Conservation (phyloP, 2,888 invertebrate species). For the Cephus spinipes region DNA sequence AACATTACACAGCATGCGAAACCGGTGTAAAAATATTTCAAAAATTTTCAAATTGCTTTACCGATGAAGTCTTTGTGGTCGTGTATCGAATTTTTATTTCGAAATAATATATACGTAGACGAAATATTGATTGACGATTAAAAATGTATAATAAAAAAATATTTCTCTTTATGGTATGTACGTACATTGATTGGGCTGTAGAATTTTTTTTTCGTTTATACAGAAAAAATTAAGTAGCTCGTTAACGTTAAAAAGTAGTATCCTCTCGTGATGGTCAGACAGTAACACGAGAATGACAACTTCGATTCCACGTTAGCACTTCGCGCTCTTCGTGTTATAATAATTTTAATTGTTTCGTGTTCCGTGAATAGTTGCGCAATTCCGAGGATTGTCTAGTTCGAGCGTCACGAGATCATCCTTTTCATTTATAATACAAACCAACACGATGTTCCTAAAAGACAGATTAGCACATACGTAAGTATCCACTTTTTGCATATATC, state of each 20-base stretch:
- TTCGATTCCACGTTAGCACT: conserved; percentile 9
- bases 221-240: background rate
- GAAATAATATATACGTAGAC: too few relatives aligned
- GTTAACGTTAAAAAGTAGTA: background rate
- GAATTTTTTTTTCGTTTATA: too few relatives aligned
- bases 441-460: too few relatives aligned
- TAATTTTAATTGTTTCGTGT: conserved; percentile 25
- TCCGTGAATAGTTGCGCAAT: conserved; percentile 17
- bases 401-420: background rate
- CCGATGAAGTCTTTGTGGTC: too few relatives aligned
- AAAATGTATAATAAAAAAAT: background rate
- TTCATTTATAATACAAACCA: background rate
- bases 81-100: too few relatives aligned
- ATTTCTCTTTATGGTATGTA: too few relatives aligned
- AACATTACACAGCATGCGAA: too few relatives aligned
- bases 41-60: too few relatives aligned
- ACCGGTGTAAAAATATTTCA: too few relatives aligned
- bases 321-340: conserved; percentile 15
- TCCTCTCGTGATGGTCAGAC: background rate
- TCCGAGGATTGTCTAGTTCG: background rate
- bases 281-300: background rate
- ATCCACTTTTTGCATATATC: background rate
- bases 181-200: too few relatives aligned
- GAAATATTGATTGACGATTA: too few relatives aligned
- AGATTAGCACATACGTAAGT: too few relatives aligned